A percentile compares a stretch with the other conserved stretches of the same genome.
These are phyloP conservation scores for Cepaea hortensis DNA, from an alignment of 2,888 invertebrate species.

Conservation along the genomic window DNA sequence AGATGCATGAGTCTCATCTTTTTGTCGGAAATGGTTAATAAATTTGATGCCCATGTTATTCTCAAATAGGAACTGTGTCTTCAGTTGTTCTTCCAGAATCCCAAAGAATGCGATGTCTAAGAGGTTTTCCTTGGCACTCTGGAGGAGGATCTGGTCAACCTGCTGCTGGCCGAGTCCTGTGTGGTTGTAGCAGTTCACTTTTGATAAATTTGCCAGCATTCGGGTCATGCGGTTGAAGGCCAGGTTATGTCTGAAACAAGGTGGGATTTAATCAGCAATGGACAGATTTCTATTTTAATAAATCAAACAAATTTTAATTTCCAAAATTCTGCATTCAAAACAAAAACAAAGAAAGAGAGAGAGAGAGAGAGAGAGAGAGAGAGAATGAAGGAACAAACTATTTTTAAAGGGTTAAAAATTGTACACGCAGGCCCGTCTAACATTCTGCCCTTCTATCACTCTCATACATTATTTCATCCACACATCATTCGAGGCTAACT, in stretches of 20 bases:
- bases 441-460: too few species aligned
- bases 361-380: background rate
- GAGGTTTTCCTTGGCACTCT: conserved; percentile 94
- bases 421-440: too few species aligned
- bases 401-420: too few species aligned
- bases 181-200: conserved; percentile 91
- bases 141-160: conserved; percentile 84
- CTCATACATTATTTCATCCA: too few species aligned
- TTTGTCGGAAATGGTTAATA: conserved; percentile 85
- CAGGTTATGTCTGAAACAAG: conserved; percentile 83
- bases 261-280: background rate
- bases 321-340: background rate
- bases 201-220: conserved; percentile 96
- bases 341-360: background rate
- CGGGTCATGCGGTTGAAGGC: conserved; percentile 97
- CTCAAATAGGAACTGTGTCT: conserved; percentile 75
- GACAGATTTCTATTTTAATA: background rate
- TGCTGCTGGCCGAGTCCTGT: conserved; percentile 52
- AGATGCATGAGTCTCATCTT: conserved; percentile 91
- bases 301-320: background rate
- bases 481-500: too few species aligned
- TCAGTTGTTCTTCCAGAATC: conserved; percentile 93
- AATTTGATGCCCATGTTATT: conserved; percentile 69
- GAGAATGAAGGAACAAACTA: too few species aligned
- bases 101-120: conserved; percentile 93